A percentile compares a stretch with the other conserved stretches of the same genome.
Conservation (phyloP, 2,113 vertebrate species). For the Elachura formosa region DNA sequence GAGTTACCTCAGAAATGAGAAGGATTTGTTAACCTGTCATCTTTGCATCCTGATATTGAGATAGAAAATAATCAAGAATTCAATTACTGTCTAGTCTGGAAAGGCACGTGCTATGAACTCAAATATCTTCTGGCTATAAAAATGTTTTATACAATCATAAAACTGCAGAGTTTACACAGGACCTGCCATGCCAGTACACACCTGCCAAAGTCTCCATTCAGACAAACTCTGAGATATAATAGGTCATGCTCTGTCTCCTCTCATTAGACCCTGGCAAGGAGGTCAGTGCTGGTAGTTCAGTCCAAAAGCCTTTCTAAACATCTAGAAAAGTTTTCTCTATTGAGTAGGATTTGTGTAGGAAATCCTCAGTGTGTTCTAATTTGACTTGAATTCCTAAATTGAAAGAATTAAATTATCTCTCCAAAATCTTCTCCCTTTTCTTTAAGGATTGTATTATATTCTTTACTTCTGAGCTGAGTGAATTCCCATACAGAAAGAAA, state of each 20-base stretch:
- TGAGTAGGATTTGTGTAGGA: background rate
- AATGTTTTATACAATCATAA: background rate
- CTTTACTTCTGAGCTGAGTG: background rate
- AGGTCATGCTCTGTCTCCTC: background rate
- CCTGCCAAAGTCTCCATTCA: background rate
- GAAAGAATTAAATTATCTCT: background rate
- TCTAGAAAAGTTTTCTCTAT: background rate
- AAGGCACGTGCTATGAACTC: background rate
- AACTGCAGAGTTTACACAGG: background rate
- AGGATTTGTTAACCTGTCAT: background rate
- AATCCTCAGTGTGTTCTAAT: background rate
- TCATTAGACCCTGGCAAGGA: background rate
- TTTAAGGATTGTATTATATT: background rate
- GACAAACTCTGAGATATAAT: background rate
- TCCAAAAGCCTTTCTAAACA: background rate
- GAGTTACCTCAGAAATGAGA: background rate
- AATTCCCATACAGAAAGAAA: background rate
- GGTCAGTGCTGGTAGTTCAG: background rate
- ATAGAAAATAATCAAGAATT: background rate
- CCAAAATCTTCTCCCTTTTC: background rate
- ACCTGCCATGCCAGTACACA: background rate
- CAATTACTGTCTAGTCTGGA: background rate
- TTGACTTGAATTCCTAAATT: background rate
- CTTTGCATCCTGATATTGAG: background rate
- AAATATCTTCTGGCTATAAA: background rate